Evolutionary conservation across 2,888 invertebrate genomes (phyloP).

Genomic region (Scrobipalpa costella): DNA sequence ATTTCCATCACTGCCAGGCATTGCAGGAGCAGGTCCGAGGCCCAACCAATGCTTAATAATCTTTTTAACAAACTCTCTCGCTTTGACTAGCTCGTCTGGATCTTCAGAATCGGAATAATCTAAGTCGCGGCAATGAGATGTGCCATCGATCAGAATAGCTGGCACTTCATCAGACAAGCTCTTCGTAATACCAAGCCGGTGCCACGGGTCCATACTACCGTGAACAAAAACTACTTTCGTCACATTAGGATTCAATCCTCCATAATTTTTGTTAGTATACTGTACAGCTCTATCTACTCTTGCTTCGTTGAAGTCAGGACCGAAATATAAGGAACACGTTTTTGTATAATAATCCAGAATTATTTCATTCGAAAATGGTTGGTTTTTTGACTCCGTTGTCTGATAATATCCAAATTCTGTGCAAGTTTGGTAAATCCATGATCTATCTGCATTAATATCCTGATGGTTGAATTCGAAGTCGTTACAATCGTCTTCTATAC

Average conservation of each 20-base stretch:
- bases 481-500: not conserved
- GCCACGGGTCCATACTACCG: conserved; percentile 30
- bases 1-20: too few relatives aligned
- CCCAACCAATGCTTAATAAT: not conserved
- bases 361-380: conserved; percentile 11
- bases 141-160: not conserved
- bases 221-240: conserved; percentile 27
- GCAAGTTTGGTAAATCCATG: conserved; percentile 28
- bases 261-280: conserved; percentile 25
- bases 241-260: conserved; percentile 26
- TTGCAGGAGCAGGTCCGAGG: not conserved
- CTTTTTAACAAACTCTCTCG: not conserved
- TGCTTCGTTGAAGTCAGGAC: conserved; percentile 14
- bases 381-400: not conserved
- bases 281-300: not conserved
- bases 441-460: not conserved
- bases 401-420: conserved; percentile 29
- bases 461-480: conserved; percentile 8
- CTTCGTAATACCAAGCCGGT: not conserved
- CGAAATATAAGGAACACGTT: conserved; percentile 15
- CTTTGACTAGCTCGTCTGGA: not conserved
- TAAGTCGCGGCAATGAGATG: not conserved
- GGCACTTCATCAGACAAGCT: not conserved
- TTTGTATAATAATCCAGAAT: conserved; percentile 5
- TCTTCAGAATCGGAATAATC: not conserved